A percentile compares a stretch with the other conserved stretches of the same genome.
Conservation (phyloP, 2,797 vertebrate genomes). For the Gymnoscopelus microlampas region DNA sequence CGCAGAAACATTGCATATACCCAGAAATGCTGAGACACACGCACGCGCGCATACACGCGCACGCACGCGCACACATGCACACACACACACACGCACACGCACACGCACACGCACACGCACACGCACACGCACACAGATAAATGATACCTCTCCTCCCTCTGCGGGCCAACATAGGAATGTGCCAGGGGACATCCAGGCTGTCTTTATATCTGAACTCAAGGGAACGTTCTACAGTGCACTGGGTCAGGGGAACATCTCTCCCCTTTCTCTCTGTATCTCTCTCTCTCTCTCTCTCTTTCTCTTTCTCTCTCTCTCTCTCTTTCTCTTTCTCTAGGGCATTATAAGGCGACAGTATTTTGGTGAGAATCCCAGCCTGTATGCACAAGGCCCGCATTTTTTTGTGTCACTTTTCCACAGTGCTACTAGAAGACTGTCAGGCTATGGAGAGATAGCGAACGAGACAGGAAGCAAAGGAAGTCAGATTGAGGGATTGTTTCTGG, state of each 20-base stretch:
- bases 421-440: neutral
- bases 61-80: conserved; percentile 12
- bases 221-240: conserved; percentile 39
- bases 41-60: conserved; percentile 30
- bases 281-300: neutral
- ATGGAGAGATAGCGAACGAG: neutral
- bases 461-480: neutral
- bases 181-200: conserved; percentile 43
- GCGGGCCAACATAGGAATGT: conserved; percentile 47
- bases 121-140: conserved; percentile 24
- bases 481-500: conserved; percentile 2
- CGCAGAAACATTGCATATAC: neutral
- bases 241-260: conserved; percentile 44
- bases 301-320: conserved; percentile 6
- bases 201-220: conserved; percentile 35
- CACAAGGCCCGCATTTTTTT: neutral
- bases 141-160: conserved; percentile 34
- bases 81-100: conserved; percentile 9
- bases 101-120: conserved; percentile 17
- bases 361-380: conserved; percentile 10
- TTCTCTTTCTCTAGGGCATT: conserved; percentile 14
- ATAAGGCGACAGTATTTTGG: conserved; percentile 45
- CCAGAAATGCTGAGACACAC: conserved; percentile 6
- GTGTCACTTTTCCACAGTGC: conserved; percentile 48
- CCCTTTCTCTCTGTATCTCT: neutral